Evolutionary conservation across 2,888 invertebrate genomes (phyloP), one percentile per base, ranked within the genome.

Genomic region (Atrina japonica): DNA sequence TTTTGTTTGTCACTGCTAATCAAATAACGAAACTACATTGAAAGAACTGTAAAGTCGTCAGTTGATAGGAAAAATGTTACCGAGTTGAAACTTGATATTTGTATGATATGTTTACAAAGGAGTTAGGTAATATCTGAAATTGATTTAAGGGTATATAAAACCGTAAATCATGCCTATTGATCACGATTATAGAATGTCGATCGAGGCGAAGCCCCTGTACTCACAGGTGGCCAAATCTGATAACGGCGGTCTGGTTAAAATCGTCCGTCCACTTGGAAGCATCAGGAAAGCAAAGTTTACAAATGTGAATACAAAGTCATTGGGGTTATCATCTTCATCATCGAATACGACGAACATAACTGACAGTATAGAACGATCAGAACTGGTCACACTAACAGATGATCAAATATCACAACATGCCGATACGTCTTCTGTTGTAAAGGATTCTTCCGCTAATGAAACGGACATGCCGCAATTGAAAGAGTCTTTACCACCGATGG

Each of bases 171-270:
- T 70, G 70, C 66, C 71, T 63, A 59, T 63, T 58, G 71, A 72
- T 72, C 66, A 67, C 41, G 35, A 35, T 11, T 72, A 67, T 56
- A 67, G 58, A 63, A 72, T 72, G 64, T 66, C 71, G 63, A 67
- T 72, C 47, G 56, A 67, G 66, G 71, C 71, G 25, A 66, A 67
- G 49, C 67, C 71, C 30, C 35, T 70, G 66, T 55, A 60, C 23
- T 58, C 59, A 35, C 45, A 45, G 14, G 30, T 61, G 29, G 61
- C 25, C 18, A 68, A 68, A 61, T 29, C 30, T 21, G 41, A 68
- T 16, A 61, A 35, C 18, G 45, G 61, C 16, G 61, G 55, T 18
- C 61, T 43, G 11, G 55, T 68, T 30, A 61, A 61, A 30, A 61
- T 61, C 18, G 35, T 61, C 49, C 61, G 61, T 21, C 61, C 61